Base-by-base conservation (phyloP, 2,113 vertebrate species). In the Geococcyx californianus region DNA sequence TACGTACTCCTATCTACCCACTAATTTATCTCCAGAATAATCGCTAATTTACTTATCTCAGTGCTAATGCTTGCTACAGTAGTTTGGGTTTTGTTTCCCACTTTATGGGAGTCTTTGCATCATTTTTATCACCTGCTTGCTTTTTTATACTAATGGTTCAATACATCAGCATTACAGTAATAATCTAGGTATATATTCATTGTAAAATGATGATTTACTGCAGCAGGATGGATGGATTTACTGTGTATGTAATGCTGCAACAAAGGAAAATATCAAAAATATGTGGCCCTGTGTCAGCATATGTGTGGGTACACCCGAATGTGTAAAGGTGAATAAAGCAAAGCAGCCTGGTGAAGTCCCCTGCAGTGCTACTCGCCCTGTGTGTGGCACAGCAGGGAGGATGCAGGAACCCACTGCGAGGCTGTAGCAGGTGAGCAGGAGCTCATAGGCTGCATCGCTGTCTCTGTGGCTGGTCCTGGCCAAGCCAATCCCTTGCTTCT, bases 41-140 rank as follows among this genome's bases (percentile, higher is more conserved):
- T 97, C 76, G 1, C 95, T 97, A 97, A 97, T 96, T 96, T 96
- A 96, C 93, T 97, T 97, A 97, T 93, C 94, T 97, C 91, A 38
- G 73, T 92, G 77, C 84, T 96, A 96, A 96, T 94, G 92, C 94
- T 97, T 96, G 95, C 89, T 89, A 92, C 90, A 94, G 88, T 96
- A 94, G 90, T 91, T 96, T 93, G 95, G 92, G 93, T 89, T 95
- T 97, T 97, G 94, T 97, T 97, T 95, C 95, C 92, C 91, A 63
- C 94, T 96, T 97, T 97, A 97, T 96, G 92, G 81, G 93, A 95
- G 85, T 92, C 80, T 45, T 84, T 95, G 96, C 87, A 91, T 95
- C 95, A 88, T 97, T 92, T 96, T 97, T 98, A 97, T 94, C 93
- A 91, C 67, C 90, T 92, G 89, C 96, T 96, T 93, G 64, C 49